These are phyloP conservation scores for Ectropis grisescens DNA, from an alignment of 1,140 invertebrate species.

Conservation along the genomic window DNA sequence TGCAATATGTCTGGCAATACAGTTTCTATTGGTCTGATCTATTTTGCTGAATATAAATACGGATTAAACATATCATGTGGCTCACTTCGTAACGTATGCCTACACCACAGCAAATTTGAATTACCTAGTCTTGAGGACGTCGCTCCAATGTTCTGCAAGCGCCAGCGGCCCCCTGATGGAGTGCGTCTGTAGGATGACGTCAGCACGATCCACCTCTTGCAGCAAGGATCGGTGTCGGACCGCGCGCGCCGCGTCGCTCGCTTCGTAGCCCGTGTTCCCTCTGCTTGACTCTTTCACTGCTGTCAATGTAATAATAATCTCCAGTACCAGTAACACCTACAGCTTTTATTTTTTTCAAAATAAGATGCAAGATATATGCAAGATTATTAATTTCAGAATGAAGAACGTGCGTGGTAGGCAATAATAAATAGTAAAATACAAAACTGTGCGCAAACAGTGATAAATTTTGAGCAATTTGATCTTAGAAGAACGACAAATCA, in stretches of 20 bases:
- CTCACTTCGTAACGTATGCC: too few species aligned
- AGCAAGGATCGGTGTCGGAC: constrained; percentile 38
- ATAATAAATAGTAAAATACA: too few species aligned
- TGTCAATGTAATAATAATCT: constrained; percentile 8
- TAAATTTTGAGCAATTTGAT: too few species aligned
- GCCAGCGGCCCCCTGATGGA: constrained; percentile 33
- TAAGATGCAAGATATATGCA: too few species aligned
- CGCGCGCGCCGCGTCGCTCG: constrained; percentile 31
- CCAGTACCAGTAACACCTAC: neutral
- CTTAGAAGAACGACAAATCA: too few species aligned
- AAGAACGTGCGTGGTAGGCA: too few species aligned
- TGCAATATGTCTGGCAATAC: too few species aligned
- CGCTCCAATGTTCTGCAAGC: constrained; percentile 39
- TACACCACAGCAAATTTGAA: constrained; percentile 6
- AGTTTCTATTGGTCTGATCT: too few species aligned
- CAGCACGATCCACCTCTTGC: constrained; percentile 50
- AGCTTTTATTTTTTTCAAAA: neutral
- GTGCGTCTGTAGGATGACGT: constrained; percentile 49
- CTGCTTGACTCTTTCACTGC: constrained; percentile 21
- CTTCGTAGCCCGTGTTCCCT: constrained; percentile 17
- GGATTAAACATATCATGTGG: too few species aligned
- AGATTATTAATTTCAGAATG: too few species aligned
- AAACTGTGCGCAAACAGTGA: too few species aligned
- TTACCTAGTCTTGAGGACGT: constrained; percentile 47
- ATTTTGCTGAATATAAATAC: too few species aligned